Evolutionary conservation across 2,113 vertebrate species (phyloP).

Genomic region (Epinephelus moara): DNA sequence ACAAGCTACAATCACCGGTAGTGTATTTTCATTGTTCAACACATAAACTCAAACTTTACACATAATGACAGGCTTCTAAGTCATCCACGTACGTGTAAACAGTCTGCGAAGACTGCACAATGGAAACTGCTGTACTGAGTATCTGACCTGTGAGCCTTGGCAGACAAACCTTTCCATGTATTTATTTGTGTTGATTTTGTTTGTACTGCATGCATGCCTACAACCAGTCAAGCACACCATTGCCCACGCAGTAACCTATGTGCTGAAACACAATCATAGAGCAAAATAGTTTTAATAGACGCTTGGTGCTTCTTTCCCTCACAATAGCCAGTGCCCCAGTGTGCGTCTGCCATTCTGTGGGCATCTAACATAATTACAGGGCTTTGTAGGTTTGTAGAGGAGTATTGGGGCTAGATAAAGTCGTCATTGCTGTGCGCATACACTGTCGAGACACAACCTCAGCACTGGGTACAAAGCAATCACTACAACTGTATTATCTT

Average conservation of each 20-base stretch:
- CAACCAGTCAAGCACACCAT: constrained; percentile 40
- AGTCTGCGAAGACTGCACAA: constrained; percentile 28
- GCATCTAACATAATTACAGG: constrained; percentile 72
- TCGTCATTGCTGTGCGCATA: constrained; percentile 71
- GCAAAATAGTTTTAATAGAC: constrained; percentile 47
- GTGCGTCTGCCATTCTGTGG: constrained; percentile 60
- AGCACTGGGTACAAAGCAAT: constrained; percentile 72
- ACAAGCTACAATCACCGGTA: constrained; percentile 7
- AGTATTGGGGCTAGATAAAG: constrained; percentile 71
- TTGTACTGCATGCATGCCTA: constrained; percentile 45
- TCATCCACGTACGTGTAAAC: constrained; percentile 54
- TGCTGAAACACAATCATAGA: constrained; percentile 52
- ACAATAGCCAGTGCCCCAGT: constrained; percentile 44
- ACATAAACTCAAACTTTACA: constrained; percentile 49
- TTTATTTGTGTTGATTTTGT: constrained; percentile 65
- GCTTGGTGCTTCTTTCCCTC: constrained; percentile 24
- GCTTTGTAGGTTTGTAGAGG: constrained; percentile 69
- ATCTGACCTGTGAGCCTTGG: constrained; percentile 36
- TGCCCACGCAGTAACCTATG: constrained; percentile 38
- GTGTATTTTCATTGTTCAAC: constrained; percentile 55
- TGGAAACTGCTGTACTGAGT: constrained; percentile 42
- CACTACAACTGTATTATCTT: constrained; percentile 79
- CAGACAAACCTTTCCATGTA: constrained; percentile 46
- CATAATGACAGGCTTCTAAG: constrained; percentile 52
- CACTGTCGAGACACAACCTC: constrained; percentile 61